phyloP scores from a whole-genome alignment of 2,888 invertebrate species.

The Enoplolaimus lenunculus region DNA sequence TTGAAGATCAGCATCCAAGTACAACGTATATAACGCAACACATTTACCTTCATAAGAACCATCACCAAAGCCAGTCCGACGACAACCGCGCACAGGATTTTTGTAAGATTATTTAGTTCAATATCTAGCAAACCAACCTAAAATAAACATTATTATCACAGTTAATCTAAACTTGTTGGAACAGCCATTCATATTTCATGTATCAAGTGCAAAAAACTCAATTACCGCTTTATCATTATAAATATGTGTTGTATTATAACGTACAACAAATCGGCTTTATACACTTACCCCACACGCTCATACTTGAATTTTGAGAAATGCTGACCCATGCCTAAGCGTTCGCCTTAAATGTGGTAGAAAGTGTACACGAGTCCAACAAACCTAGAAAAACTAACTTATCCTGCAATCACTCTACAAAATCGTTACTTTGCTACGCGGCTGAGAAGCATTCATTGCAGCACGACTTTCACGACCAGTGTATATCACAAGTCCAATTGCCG shows the following conservation, averaged over 20 bases:
- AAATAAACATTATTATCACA: constrained; percentile 24
- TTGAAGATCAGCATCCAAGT: constrained; percentile 26
- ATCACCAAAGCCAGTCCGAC: constrained; percentile 75
- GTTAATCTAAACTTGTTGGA: neutral
- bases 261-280: neutral
- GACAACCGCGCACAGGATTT: constrained; percentile 78
- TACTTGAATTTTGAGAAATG: too few species aligned
- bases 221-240: too few species aligned
- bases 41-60: constrained; percentile 66
- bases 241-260: neutral
- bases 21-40: too few species aligned
- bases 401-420: too few species aligned
- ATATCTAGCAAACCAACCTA: constrained; percentile 68
- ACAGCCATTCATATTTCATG: too few species aligned
- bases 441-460: constrained; percentile 95
- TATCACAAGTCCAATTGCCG: constrained; percentile 81
- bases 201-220: too few species aligned
- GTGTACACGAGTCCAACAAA: too few species aligned
- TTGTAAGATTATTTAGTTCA: constrained; percentile 90
- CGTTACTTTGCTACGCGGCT: constrained; percentile 75
- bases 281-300: neutral
- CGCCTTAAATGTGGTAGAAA: too few species aligned
- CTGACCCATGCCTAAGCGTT: too few species aligned
- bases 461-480: constrained; percentile 92
- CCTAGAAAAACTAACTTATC: too few species aligned